Percentiles rank a stretch among this genome's conserved stretches.
phyloP scores from a whole-genome alignment of 2,888 invertebrate genomes.

The Anaspis maculata region DNA sequence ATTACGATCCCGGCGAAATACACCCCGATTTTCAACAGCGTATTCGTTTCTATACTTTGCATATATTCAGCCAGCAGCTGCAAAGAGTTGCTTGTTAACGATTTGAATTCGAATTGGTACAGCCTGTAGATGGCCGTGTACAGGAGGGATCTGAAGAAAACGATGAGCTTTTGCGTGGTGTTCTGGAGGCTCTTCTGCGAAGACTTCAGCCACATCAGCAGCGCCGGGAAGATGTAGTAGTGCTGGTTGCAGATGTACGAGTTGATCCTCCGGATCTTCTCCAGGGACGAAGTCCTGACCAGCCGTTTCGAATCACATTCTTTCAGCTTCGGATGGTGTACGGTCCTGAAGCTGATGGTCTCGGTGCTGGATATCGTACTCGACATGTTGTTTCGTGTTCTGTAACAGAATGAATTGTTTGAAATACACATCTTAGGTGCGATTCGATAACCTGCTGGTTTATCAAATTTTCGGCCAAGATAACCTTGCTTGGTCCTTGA shows the following conservation, averaged over 20 bases:
- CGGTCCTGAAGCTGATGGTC: slow-evolving; percentile 13
- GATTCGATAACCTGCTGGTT: no score
- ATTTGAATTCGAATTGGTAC: slow-evolving; percentile 12
- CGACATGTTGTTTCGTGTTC: no score
- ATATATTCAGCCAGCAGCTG: no score
- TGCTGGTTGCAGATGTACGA: slow-evolving; percentile 38
- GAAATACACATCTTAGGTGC: no score
- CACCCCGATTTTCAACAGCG: slow-evolving; percentile 20
- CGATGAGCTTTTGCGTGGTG: slow-evolving; percentile 27
- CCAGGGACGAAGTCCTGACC: slow-evolving; percentile 31
- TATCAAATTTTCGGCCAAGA: no score
- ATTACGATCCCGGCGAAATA: slow-evolving; percentile 23
- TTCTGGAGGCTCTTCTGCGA: slow-evolving; percentile 29
- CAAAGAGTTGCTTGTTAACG: slow-evolving; percentile 13
- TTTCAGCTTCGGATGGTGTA: slow-evolving; percentile 13
- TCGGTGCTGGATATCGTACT: slow-evolving; percentile 19
- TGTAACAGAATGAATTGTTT: no score
- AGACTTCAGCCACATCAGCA: slow-evolving; percentile 31
- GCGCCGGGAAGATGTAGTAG: slow-evolving; percentile 32
- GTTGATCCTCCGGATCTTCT: slow-evolving; percentile 32
- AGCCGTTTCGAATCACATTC: slow-evolving; percentile 27
- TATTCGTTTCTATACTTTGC: slow-evolving; percentile 15
- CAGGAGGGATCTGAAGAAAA: slow-evolving; percentile 23
- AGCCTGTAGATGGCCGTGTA: slow-evolving; percentile 23
- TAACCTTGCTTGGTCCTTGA: no score